phyloP scores from a whole-genome alignment of 2,888 invertebrate species.

The Phengaris alcon region DNA sequence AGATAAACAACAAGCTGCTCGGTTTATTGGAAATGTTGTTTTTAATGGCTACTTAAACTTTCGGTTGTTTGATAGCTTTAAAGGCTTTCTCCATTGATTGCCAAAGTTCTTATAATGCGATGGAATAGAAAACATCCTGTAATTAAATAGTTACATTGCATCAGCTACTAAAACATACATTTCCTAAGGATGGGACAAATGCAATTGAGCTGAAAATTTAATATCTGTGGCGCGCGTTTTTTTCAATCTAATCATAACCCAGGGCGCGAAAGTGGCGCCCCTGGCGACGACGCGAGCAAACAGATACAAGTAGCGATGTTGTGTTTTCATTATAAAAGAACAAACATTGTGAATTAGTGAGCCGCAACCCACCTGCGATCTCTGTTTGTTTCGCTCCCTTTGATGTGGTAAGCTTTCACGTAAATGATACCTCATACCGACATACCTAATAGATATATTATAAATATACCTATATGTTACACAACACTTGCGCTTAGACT shows the following conservation, averaged over 20 bases:
- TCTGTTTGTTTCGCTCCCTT: constrained; percentile 30
- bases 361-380: constrained; percentile 28
- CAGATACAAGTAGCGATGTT: constrained; percentile 48
- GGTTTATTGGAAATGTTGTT: constrained; percentile 15
- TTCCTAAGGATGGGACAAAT: not conserved
- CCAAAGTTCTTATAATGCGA: not conserved
- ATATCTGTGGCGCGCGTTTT: constrained; percentile 4
- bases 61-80: not conserved
- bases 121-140: not conserved
- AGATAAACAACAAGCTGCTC: not conserved
- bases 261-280: constrained; percentile 13
- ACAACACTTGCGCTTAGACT: not conserved
- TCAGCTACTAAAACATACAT: not conserved
- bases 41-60: constrained; percentile 4
- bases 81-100: not conserved
- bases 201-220: not conserved
- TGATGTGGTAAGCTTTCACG: constrained; percentile 30
- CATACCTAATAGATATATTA: not conserved
- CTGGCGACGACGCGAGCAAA: constrained; percentile 29
- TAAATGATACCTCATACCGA: constrained; percentile 20
- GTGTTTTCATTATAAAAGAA: constrained; percentile 52
- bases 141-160: not conserved
- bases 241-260: constrained; percentile 28
- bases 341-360: constrained; percentile 43
- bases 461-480: not conserved